phyloP scores from a whole-genome alignment of 2,797 vertebrate genomes.

The Sebastiscus albofasciatus region DNA sequence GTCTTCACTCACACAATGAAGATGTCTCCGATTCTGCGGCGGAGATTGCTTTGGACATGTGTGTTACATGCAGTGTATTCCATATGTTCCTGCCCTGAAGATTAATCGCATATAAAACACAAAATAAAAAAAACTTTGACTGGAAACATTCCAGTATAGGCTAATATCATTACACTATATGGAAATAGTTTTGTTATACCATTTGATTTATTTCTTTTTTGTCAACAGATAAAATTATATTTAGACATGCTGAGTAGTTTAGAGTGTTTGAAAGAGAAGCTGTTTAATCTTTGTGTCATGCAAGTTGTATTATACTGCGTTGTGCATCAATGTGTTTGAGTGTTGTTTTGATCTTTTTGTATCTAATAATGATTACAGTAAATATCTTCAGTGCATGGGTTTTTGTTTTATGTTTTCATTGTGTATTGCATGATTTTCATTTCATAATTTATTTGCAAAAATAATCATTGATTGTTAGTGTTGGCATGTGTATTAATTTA shows the following conservation, averaged over 20 bases:
- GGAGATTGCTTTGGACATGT: conserved; percentile 75
- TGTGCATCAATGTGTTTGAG: neutral
- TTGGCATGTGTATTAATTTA: neutral
- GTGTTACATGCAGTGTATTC: conserved; percentile 67
- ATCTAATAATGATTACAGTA: neutral
- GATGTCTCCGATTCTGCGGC: conserved; percentile 72
- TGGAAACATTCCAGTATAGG: conserved; percentile 28
- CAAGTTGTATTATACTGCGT: neutral
- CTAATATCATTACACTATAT: conserved; percentile 25
- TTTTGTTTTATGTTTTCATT: neutral
- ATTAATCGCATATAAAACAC: conserved; percentile 45
- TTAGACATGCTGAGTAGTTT: neutral
- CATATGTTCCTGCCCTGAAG: conserved; percentile 46
- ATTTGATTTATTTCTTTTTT: conserved; percentile 18
- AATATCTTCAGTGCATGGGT: neutral
- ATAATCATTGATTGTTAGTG: neutral
- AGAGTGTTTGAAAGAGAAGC: neutral
- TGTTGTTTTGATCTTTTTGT: neutral
- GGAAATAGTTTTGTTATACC: neutral
- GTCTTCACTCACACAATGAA: conserved; percentile 82
- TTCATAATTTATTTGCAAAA: neutral
- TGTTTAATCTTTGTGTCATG: neutral
- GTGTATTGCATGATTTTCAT: neutral
- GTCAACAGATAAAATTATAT: conserved; percentile 25
- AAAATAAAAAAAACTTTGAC: conserved; percentile 41